Evolutionary conservation across 2,113 vertebrate genomes (phyloP).

Genomic region (Fregetta grallaria): DNA sequence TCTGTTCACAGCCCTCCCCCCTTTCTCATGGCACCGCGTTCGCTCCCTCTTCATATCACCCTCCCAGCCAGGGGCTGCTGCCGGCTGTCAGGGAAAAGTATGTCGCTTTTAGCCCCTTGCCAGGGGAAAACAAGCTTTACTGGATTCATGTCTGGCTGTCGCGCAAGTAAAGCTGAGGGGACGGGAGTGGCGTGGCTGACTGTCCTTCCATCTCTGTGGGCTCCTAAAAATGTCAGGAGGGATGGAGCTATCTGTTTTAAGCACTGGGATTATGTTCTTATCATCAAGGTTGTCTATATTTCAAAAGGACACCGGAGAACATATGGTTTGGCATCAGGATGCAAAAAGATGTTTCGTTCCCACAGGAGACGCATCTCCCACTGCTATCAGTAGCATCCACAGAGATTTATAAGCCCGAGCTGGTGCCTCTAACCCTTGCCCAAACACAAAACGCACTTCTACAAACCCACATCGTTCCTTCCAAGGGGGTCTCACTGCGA

Average conservation of each 20-base stretch:
- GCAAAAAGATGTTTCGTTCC: background rate
- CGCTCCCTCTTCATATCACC: background rate
- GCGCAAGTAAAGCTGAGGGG: background rate
- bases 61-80: background rate
- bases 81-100: background rate
- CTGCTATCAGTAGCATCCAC: background rate
- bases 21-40: background rate
- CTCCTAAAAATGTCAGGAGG: background rate
- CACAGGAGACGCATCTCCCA: background rate
- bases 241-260: background rate
- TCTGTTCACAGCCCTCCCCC: background rate
- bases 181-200: background rate
- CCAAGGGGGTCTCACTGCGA: background rate
- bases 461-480: accelerated
- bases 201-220: background rate
- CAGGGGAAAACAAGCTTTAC: background rate
- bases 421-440: background rate
- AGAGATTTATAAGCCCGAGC: background rate
- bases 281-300: background rate
- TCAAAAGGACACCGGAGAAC: background rate
- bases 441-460: background rate
- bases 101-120: background rate
- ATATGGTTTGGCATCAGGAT: background rate
- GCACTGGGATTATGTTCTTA: background rate
- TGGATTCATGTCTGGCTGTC: accelerated